Base-by-base conservation (phyloP, 2,888 invertebrate genomes). In the Bugulina stolonifera region DNA sequence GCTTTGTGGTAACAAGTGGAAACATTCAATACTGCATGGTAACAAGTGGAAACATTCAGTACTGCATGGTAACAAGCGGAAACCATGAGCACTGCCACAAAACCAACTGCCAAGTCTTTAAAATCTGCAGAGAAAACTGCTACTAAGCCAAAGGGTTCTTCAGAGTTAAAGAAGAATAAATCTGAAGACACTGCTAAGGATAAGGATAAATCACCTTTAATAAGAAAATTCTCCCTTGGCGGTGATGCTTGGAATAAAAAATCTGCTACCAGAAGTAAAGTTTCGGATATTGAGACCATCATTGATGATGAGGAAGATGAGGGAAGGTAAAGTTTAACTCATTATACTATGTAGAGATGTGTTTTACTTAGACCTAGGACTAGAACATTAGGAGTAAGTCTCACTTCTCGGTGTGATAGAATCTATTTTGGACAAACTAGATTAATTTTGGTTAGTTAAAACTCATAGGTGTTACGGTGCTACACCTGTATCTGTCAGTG, bases 221-320 rank as follows among this genome's bases (percentile, higher is more conserved):
- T 64, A 10, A 25, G 64, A 29, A 64, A 64, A 64, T 64, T 64
- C 32, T 32, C 64, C 32, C 64, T 64, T 18, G 64, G 64, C 14
- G 64, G 64, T 14, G 64, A 64, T 64, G 64, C 64, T 14, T 64
- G 64, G 64, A 64, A 64, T n/a, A 64, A 64, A 64, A 64, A 64
- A n/a, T 27, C 64, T 32, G 5, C 27, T 32, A 14, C 64, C 14
- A 64, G 32, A n/a, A 27, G 64, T 25, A 64, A 64, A 64, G 32
- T 27, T 64, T 25, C 14, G 5, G 22, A 22, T 64, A 64, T 64
- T 32, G 27, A 25, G 22, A 27, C 22, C n/a, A 32, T 32, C 14
- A 64, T 64, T 29, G 64, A 64, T 32, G 64, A 64, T n/a, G 64
- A 64, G 5, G 64, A 64, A 64, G 64, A 64, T 32, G 64, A 64